Conservation (phyloP, 2,113 vertebrate species). For the Rutilus rutilus region DNA sequence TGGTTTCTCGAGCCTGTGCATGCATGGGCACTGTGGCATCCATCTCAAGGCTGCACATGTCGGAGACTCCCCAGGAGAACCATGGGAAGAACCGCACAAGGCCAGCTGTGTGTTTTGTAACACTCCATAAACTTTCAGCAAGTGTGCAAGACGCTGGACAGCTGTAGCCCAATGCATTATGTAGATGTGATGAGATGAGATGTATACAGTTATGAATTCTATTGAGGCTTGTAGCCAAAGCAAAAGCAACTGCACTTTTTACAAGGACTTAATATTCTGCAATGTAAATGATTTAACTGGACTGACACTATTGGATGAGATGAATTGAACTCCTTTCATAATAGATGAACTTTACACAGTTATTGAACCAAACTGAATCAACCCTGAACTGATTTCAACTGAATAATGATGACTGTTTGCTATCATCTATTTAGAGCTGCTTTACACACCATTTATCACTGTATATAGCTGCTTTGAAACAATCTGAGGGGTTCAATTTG, state of each 20-base stretch:
- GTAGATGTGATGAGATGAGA: background rate
- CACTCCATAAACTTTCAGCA: conserved; percentile 48
- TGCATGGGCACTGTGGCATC: background rate
- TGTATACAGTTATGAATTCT: conserved; percentile 4
- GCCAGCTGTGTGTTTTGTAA: conserved; percentile 49
- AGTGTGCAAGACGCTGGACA: conserved; percentile 50
- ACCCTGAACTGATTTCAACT: no score
- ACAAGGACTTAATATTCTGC: background rate
- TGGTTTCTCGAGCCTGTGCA: background rate
- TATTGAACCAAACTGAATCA: no score
- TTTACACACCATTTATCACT: no score
- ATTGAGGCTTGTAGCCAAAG: background rate
- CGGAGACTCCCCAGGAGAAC: conserved; percentile 19
- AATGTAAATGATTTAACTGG: no score
- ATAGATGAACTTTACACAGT: no score
- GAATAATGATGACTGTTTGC: no score
- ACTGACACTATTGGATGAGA: no score
- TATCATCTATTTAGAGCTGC: no score
- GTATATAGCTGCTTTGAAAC: no score
- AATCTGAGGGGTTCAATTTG: no score
- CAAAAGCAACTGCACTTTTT: background rate
- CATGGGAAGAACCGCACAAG: conserved; percentile 53
- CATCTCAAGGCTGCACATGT: conserved; percentile 2
- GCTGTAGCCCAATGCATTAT: conserved; percentile 42
- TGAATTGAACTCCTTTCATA: no score